Evolutionary conservation across 2,797 vertebrate genomes (phyloP).

Genomic region (Sylvia borin): DNA sequence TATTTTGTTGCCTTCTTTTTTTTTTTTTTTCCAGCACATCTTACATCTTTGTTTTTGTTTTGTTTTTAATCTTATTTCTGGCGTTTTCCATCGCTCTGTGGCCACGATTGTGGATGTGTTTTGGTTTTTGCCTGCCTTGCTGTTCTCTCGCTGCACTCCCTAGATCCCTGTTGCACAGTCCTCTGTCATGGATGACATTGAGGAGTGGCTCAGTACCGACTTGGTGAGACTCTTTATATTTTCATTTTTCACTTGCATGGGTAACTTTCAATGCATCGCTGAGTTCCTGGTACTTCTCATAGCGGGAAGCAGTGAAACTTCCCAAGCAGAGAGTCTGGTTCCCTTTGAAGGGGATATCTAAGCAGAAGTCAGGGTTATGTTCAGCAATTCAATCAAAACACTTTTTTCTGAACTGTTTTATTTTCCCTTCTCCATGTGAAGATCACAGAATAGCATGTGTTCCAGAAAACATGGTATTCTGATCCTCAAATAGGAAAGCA

Average conservation of each 20-base stretch:
- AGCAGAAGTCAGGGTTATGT: neutral
- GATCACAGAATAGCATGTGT: neutral
- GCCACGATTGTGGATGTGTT: conserved; percentile 76
- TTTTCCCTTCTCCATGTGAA: neutral
- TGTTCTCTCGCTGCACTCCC: conserved; percentile 79
- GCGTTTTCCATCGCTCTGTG: conserved; percentile 76
- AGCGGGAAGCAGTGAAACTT: neutral
- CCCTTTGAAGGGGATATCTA: neutral
- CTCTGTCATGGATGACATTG: conserved; percentile 99
- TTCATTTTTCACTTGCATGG: conserved; percentile 70
- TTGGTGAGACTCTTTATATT: conserved; percentile 92
- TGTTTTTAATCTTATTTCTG: conserved; percentile 75
- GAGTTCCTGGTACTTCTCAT: neutral
- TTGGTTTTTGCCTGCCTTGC: conserved; percentile 85
- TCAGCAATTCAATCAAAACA: neutral
- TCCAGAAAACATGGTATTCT: neutral
- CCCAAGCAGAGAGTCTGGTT: neutral
- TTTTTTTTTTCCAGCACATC: conserved; percentile 60
- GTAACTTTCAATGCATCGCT: conserved; percentile 22
- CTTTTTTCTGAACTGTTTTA: neutral
- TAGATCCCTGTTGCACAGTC: conserved; percentile 91
- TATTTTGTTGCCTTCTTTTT: conserved; percentile 66
- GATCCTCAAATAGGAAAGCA: neutral
- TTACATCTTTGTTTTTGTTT: conserved; percentile 78
- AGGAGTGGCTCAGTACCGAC: conserved; percentile 98